phyloP scores from a whole-genome alignment of 2,888 invertebrate species.

The Pseudococcus longispinus region DNA sequence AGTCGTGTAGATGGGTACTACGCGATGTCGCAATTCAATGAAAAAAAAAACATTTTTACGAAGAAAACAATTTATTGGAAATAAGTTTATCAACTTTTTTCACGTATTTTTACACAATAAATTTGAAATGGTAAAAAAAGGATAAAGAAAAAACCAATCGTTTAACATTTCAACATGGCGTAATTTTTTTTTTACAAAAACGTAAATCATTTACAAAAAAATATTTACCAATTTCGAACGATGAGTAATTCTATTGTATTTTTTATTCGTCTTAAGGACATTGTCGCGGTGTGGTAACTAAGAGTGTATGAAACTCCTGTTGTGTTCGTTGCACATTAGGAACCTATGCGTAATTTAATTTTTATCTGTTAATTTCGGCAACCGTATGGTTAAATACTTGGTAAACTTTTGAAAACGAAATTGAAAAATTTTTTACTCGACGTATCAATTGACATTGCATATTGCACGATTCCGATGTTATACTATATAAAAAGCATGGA shows the following conservation, averaged over 20 bases:
- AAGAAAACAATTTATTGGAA: slow-evolving; percentile 36
- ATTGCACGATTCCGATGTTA: slow-evolving; percentile 20
- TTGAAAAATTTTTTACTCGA: not conserved
- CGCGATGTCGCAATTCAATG: not conserved
- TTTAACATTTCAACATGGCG: slow-evolving; percentile 36
- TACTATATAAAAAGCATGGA: not conserved
- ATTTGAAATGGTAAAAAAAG: slow-evolving; percentile 20
- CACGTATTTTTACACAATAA: slow-evolving; percentile 33
- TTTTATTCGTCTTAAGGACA: not conserved
- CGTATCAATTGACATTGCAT: slow-evolving; percentile 38
- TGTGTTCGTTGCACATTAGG: not conserved
- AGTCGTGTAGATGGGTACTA: too few relatives aligned
- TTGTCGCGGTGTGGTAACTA: slow-evolving; percentile 3
- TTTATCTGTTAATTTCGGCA: not conserved
- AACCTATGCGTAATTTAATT: not conserved
- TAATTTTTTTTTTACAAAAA: slow-evolving; percentile 25
- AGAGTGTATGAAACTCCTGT: not conserved
- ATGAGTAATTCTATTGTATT: not conserved
- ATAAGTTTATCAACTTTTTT: slow-evolving; percentile 28
- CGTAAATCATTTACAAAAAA: slow-evolving; percentile 20
- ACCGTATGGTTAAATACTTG: not conserved
- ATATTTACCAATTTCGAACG: not conserved
- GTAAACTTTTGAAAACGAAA: not conserved
- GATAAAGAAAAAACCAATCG: not conserved
- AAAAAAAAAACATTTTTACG: not conserved